A percentile compares a stretch with the other conserved stretches of the same genome.
Evolutionary conservation across 2,797 vertebrate genomes (phyloP).

Genomic region (Xyrichtys novacula): DNA sequence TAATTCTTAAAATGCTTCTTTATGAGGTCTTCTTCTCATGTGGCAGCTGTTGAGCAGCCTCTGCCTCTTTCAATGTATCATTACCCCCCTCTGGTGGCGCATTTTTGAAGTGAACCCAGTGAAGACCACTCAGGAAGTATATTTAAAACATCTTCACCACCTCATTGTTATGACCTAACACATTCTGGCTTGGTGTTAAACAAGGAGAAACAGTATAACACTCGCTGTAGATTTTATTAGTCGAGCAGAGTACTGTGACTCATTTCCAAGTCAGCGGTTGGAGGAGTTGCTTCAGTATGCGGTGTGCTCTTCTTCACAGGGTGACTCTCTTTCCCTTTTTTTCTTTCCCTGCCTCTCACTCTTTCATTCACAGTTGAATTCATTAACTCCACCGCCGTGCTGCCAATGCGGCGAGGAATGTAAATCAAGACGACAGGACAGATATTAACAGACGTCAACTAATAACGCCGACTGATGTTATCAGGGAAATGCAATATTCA

Average conservation of each 20-base stretch:
- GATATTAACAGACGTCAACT: slow-evolving; percentile 61
- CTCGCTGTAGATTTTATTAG: slow-evolving; percentile 75
- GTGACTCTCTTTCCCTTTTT: slow-evolving; percentile 33
- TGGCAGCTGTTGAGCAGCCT: slow-evolving; percentile 28
- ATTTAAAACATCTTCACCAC: slow-evolving; percentile 74
- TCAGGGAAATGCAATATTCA: slow-evolving; percentile 31
- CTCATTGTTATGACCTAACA: slow-evolving; percentile 78
- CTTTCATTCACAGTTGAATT: slow-evolving; percentile 67
- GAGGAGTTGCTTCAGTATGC: slow-evolving; percentile 66
- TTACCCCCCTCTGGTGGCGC: slow-evolving; percentile 81
- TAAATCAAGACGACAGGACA: slow-evolving; percentile 62
- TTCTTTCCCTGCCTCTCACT: slow-evolving; percentile 26
- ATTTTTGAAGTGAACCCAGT: slow-evolving; percentile 13
- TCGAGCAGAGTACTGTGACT: slow-evolving; percentile 65
- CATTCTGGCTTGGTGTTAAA: slow-evolving; percentile 75
- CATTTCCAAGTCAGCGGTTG: slow-evolving; percentile 72
- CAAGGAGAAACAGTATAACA: slow-evolving; percentile 73
- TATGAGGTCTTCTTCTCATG: slow-evolving; percentile 30
- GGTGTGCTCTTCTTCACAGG: slow-evolving; percentile 53
- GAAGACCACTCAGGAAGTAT: slow-evolving; percentile 37
- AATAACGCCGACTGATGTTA: slow-evolving; percentile 58
- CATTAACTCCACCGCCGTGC: slow-evolving; percentile 69
- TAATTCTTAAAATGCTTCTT: slow-evolving; percentile 49
- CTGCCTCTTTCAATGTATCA: slow-evolving; percentile 58
- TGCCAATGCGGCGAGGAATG: slow-evolving; percentile 49